phyloP scores from a whole-genome alignment of 2,888 invertebrate genomes.

The Anticlea derivata region DNA sequence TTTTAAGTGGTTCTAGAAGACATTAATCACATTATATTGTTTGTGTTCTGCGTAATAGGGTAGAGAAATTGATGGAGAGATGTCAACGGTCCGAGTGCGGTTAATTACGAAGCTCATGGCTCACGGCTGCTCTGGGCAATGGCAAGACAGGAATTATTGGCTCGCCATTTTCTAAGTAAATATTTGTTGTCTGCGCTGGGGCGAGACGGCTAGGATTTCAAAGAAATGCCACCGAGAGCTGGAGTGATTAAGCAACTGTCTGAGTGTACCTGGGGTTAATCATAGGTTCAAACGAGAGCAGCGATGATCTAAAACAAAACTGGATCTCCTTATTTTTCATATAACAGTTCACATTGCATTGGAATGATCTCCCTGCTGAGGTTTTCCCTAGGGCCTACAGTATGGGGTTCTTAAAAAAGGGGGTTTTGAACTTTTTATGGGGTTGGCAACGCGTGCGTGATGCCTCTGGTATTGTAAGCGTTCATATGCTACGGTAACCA shows the following conservation, averaged over 20 bases:
- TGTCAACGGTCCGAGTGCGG: constrained; percentile 69
- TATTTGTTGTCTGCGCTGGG: constrained; percentile 29
- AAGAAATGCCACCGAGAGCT: constrained; percentile 14
- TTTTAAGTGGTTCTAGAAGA: constrained; percentile 64
- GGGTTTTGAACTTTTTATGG: no score
- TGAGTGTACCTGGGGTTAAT: constrained; percentile 11
- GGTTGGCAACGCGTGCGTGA: no score
- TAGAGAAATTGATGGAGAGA: constrained; percentile 72
- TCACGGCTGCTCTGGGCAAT: constrained; percentile 34
- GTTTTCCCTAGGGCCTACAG: no score
- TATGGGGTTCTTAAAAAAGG: no score
- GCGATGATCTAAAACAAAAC: neutral
- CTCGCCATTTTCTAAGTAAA: constrained; percentile 37
- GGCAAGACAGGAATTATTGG: constrained; percentile 35
- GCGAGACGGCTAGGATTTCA: constrained; percentile 24
- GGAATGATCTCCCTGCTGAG: no score
- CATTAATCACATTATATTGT: constrained; percentile 80
- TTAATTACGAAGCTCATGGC: constrained; percentile 67
- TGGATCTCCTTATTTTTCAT: no score
- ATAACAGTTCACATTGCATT: no score
- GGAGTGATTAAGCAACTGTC: constrained; percentile 14
- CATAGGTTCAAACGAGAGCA: neutral
- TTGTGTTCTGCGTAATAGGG: constrained; percentile 68
- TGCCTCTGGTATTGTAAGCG: no score
- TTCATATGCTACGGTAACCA: no score